Conservation (phyloP, 2,888 invertebrate genomes). For the Phalangium opilio region DNA sequence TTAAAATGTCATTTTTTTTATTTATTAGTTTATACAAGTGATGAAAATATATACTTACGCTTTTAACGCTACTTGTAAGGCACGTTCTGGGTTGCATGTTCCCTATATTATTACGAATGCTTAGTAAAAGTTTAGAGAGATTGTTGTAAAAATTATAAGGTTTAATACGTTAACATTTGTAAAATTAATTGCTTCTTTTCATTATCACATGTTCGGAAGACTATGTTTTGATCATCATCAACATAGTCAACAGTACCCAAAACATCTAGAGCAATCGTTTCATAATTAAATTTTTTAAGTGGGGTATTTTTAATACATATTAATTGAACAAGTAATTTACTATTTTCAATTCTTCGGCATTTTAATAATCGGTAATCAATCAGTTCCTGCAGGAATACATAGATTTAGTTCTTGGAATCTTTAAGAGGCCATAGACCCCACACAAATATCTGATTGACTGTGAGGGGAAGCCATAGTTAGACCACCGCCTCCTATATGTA, state of each 20-base stretch:
- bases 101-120: too few species aligned
- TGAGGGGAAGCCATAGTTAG: too few species aligned
- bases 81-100: too few species aligned
- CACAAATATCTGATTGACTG: too few species aligned
- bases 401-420: too few species aligned
- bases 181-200: slow-evolving; percentile 72
- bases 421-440: too few species aligned
- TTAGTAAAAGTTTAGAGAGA: too few species aligned
- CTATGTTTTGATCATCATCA: slow-evolving; percentile 74
- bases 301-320: too few species aligned
- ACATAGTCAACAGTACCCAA: slow-evolving; percentile 81
- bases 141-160: too few species aligned
- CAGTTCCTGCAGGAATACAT: too few species aligned
- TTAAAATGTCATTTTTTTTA: slow-evolving; percentile 26
- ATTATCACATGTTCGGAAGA: slow-evolving; percentile 71
- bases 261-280: slow-evolving; percentile 56
- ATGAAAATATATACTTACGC: slow-evolving; percentile 43
- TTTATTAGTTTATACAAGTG: slow-evolving; percentile 4
- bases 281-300: too few species aligned
- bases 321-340: slow-evolving; percentile 34
- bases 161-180: slow-evolving; percentile 47
- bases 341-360: slow-evolving; percentile 61
- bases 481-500: too few species aligned
- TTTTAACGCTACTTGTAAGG: slow-evolving; percentile 69
- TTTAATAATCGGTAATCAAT: slow-evolving; percentile 83